Percentiles rank a stretch among this genome's conserved stretches.
Conservation (phyloP, 2,113 vertebrate genomes). For the Nibea albiflora region DNA sequence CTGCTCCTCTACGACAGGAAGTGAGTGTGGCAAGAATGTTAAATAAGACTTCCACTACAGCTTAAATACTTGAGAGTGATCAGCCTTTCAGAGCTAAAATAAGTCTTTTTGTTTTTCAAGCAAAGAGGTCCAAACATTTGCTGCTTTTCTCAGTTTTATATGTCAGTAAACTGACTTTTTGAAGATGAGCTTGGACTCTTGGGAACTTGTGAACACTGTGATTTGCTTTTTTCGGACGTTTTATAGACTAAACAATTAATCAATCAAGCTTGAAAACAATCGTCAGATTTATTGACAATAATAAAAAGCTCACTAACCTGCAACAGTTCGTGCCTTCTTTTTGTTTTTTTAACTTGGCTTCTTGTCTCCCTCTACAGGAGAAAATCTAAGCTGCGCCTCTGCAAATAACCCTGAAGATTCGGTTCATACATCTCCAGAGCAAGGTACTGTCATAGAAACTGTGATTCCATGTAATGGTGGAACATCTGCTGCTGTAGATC, state of each 20-base stretch:
- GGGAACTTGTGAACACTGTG: neutral
- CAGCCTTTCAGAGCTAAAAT: neutral
- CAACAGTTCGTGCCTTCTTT: neutral
- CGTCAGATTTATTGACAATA: neutral
- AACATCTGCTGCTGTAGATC: neutral
- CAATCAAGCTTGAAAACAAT: neutral
- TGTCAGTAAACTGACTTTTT: neutral
- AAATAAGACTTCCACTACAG: neutral
- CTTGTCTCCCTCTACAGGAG: conserved; percentile 76
- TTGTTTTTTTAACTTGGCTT: conserved; percentile 1
- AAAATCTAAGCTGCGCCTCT: conserved; percentile 71
- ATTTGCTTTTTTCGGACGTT: neutral
- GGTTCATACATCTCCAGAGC: conserved; percentile 77
- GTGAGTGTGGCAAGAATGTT: conserved; percentile 78
- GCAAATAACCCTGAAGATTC: conserved; percentile 72
- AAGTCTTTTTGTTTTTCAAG: neutral
- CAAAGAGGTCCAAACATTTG: neutral
- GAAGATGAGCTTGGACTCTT: neutral
- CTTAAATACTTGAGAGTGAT: neutral
- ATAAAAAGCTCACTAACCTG: neutral
- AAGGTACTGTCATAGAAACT: conserved; percentile 68
- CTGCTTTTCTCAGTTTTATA: too few relatives aligned
- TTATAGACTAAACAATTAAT: neutral
- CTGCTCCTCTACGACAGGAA: conserved; percentile 83
- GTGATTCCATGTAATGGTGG: neutral